Base-by-base conservation (phyloP, 2,797 vertebrate species). In the Paedocypris micromegethes region DNA sequence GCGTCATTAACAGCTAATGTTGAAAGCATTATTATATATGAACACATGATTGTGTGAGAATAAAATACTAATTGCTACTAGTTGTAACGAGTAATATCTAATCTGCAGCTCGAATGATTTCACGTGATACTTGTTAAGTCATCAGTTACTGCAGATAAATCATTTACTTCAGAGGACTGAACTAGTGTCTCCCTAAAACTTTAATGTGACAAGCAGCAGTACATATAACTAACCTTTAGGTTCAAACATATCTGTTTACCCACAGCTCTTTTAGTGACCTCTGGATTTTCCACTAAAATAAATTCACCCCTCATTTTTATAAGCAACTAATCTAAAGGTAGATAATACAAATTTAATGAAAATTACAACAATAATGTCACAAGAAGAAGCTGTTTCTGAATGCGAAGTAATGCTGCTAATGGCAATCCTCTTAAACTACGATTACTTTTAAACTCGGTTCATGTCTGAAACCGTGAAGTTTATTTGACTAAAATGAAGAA, bases 171-270 rank as follows among this genome's bases (percentile, higher is more conserved):
- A 39, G 69, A 68, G 45, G 57, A 69, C 62, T 72, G 64, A 64
- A 55, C 77, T 74, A 64, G 68, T 68, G 72, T 39, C 9, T 53
- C 41, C 43, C 53, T 78, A 42, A 76, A 78, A 76, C 59, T 72
- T 78, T 78, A 76, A 78, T 78, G 74, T 67, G 77, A 78, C 77
- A 76, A 70, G 74, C 45, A 45, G 54, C 42, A 47, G 74, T 54
- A 76, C 70, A 76, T 74, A 76, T 78, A 76, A 78, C 69, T 74
- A 78, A 75, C 71, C 74, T 73, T 76, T 40, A 71, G 68, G 45
- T 58, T 59, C 68, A 64, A 70, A 64, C 68, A 64, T 64, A 75
- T 75, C 73, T 52, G 51, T 58, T 63, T 67, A 65, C 62, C 37
- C 46, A 50, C 55, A 70, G 43, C 9, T 42, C 52, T 62, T 56